Percentiles rank a stretch among this genome's conserved stretches.
Conservation (phyloP, 2,113 vertebrate species). For the Corythoichthys haematopterus region DNA sequence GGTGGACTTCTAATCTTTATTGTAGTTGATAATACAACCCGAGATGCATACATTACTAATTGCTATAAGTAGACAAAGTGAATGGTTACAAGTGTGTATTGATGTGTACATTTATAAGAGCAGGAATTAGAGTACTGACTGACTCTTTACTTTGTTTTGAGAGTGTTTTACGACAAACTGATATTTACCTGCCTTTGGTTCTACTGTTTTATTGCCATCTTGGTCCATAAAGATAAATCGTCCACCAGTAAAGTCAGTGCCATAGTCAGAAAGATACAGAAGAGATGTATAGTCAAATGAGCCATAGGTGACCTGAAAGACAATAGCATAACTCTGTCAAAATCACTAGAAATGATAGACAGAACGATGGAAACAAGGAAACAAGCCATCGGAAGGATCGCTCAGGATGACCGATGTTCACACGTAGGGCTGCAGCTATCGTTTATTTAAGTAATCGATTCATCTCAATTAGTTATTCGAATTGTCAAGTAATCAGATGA, state of each 20-base stretch:
- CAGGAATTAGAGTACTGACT: not conserved
- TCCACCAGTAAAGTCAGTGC: conserved; percentile 84
- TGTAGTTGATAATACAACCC: no score
- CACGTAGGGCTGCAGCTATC: no score
- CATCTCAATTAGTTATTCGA: no score
- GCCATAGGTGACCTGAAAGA: conserved; percentile 84
- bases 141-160: not conserved
- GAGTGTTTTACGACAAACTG: not conserved
- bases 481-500: no score
- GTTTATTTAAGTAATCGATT: no score
- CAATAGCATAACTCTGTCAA: not conserved
- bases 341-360: not conserved
- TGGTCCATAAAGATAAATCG: conserved; percentile 89
- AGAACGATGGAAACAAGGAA: no score
- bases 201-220: conserved; percentile 82
- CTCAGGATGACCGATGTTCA: no score
- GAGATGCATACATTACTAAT: not conserved
- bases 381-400: no score
- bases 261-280: conserved; percentile 90
- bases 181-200: conserved; percentile 82
- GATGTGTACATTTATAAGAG: not conserved
- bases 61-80: conserved; percentile 7
- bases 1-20: no score
- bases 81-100: not conserved
- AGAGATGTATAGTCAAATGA: conserved; percentile 96